A percentile compares a stretch with the other conserved stretches of the same genome.
phyloP scores from a whole-genome alignment of 2,888 invertebrate species.

The Trichopria drosophilae region DNA sequence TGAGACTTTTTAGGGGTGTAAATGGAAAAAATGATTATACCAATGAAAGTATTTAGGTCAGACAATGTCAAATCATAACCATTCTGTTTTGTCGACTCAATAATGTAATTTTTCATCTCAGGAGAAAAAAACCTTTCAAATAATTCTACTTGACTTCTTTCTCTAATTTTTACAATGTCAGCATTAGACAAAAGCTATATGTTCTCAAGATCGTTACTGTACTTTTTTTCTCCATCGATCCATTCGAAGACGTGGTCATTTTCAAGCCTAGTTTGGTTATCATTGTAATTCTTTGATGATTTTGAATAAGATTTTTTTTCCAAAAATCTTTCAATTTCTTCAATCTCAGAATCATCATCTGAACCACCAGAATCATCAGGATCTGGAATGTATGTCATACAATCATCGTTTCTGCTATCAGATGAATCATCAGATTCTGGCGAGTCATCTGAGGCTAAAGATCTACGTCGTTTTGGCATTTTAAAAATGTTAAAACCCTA shows the following conservation, averaged over 20 bases:
- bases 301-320: slow-evolving; percentile 9
- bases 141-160: slow-evolving; percentile 17
- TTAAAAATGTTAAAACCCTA: too few relatives aligned
- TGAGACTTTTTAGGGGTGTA: slow-evolving; percentile 20
- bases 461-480: slow-evolving; percentile 3
- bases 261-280: slow-evolving; percentile 25
- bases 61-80: slow-evolving; percentile 22
- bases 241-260: slow-evolving; percentile 18
- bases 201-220: slow-evolving; percentile 16
- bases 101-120: too few relatives aligned
- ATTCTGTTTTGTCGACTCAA: too few relatives aligned
- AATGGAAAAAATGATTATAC: too few relatives aligned
- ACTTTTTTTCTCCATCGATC: slow-evolving; percentile 28
- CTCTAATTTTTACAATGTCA: too few relatives aligned
- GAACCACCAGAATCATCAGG: slow-evolving; percentile 28
- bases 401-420: slow-evolving; percentile 18
- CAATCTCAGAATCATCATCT: slow-evolving; percentile 24
- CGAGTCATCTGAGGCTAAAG: slow-evolving; percentile 7
- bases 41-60: slow-evolving; percentile 13
- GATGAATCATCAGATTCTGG: slow-evolving; percentile 17
- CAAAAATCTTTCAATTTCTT: slow-evolving; percentile 10
- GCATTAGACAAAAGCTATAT: slow-evolving; percentile 12
- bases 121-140: slow-evolving; percentile 29
- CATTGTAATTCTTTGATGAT: slow-evolving; percentile 19
- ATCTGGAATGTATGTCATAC: slow-evolving; percentile 16